Evolutionary conservation across 2,797 vertebrate genomes (phyloP), one percentile per base, ranked within the genome.

Genomic region (Strix occidentalis): DNA sequence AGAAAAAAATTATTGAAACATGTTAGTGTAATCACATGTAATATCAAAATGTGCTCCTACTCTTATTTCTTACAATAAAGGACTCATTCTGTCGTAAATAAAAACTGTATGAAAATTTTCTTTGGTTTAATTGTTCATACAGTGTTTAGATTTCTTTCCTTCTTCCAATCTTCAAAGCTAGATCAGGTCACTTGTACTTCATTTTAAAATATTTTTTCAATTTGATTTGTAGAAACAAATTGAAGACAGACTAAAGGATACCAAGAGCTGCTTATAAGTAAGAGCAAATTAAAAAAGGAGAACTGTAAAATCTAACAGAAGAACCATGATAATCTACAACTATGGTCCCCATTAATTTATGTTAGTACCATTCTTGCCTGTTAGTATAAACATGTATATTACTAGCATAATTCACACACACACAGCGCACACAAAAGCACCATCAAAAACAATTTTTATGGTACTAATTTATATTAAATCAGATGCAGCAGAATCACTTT

Each of bases 181-280:
- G 24, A 76, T 57, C 13, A 65, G 18, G 11, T 21, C 17, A 45
- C 5, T 16, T 75, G 8, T 11, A 75, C 50, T 18, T 51, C 18
- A 65, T 79, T 93, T 81, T 61, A 50, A 78, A 91, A 46, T 61
- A 88, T 65, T 90, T 89, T 3, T 63, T 84, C 15, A 68, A 48
- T 76, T 61, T 72, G 17, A 54, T 84, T 56, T 79, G 9, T 37
- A 89, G 33, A 82, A 86, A 78, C 4, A 81, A 78, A 74, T 4
- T 48, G 11, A 81, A 88, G 72, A 75, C 11, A 78, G 13, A 80
- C 9, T 69, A 54, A 68, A 75, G 18, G 18, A 57, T 39, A 41
- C 39, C 5, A 66, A 66, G 10, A 90, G 5, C 20, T 80, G 3
- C 8, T n/a, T 74, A 74, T 64, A 74, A 63, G 46, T 18, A 50